A percentile compares a stretch with the other conserved stretches of the same genome.
Conservation (phyloP, 2,113 vertebrate genomes). For the Hippocampus comes region DNA sequence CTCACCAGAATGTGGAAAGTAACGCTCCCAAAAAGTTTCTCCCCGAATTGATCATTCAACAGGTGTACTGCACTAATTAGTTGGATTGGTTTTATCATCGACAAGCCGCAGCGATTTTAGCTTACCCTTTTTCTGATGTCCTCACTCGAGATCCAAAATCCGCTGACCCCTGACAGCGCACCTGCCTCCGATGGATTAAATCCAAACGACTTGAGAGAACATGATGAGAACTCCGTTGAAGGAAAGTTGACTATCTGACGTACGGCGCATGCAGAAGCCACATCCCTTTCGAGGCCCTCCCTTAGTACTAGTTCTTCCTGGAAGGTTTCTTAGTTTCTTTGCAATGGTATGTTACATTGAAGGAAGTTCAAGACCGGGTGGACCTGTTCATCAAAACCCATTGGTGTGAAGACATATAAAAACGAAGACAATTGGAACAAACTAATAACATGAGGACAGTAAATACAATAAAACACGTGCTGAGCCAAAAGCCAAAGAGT, state of each 20-base stretch:
- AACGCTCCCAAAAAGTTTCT: neutral
- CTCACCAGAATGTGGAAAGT: neutral
- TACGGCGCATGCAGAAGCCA: conserved; percentile 27
- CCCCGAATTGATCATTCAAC: too few species aligned
- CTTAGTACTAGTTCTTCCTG: conserved; percentile 16
- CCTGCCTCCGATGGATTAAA: neutral
- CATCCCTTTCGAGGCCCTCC: conserved; percentile 7
- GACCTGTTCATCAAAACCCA: neutral
- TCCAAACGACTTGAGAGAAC: neutral
- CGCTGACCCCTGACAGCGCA: neutral
- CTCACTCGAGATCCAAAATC: neutral
- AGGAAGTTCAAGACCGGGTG: neutral
- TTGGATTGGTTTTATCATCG: neutral
- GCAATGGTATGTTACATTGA: neutral
- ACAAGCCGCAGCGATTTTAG: neutral
- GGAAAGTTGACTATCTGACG: conserved; percentile 6
- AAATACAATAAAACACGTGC: too few species aligned
- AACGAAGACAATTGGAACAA: too few species aligned
- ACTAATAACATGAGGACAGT: too few species aligned
- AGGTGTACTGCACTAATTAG: neutral
- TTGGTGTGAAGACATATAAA: neutral
- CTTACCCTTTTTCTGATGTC: conserved; percentile 38
- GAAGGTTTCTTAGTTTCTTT: neutral
- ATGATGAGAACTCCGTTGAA: conserved; percentile 6
- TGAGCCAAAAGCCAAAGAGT: too few species aligned